Base-by-base conservation (phyloP, 2,113 vertebrate genomes). In the Hiodon tergisus region DNA sequence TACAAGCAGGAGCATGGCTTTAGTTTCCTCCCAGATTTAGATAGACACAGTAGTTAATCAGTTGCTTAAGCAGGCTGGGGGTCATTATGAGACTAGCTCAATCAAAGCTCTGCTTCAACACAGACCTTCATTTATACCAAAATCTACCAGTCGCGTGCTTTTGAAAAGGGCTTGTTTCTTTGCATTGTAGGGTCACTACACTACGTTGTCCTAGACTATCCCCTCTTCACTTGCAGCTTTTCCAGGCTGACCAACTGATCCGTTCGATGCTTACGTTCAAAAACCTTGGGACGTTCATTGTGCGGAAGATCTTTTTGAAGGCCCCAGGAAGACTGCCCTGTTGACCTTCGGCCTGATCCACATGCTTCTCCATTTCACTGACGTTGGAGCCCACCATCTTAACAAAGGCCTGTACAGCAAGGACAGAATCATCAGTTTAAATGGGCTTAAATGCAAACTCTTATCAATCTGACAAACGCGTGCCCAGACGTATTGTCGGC, bases 261-360 rank as follows among this genome's bases (percentile, higher is more conserved):
- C n/a, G n/a, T 55, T 7, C 50, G 62, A 67, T 73, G 80, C 92
- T 93, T 78, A 94, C 91, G 57, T 89, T 91, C 82, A 98, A 87
- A 81, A 97, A 93, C 50, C 94, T 82, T 7, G 95, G 92, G 4
- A 92, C 90, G 52, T 81, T 92, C 84, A 99, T 89, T 11, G 93
- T 92, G 78, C 93, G 92, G 74, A 97, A 91, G 59, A 98, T 89
- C 80, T 94, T 95, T 79, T 91, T 91, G 81, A 99, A 94, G 0
- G 96, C 86, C 11, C 91, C 89, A 0, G 95, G 96, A 72, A 98
- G 88, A 47, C 92, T 83, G n/a, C 92, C 93, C 73, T 94, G 85
- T 47, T 96, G 94, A 73, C 93, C 90, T 81, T 99, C 97, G 63
- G 96, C 96, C 79, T 92, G 89, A 53, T 83, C 80, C 13, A 98